Evolutionary conservation across 2,888 invertebrate species (phyloP).

Genomic region (Drepanosiphum platanoidis): DNA sequence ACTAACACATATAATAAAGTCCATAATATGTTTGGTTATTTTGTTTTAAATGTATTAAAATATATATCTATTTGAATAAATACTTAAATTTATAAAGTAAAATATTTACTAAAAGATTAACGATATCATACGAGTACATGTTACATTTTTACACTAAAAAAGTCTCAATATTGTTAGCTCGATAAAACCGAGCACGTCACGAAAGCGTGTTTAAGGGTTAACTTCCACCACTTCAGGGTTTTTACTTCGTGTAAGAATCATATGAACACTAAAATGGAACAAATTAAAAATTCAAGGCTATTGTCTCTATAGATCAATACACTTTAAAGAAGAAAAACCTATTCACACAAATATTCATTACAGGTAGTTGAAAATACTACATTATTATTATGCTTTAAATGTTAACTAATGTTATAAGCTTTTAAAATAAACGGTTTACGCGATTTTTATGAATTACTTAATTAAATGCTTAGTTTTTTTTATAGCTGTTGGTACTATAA

Average conservation of each 20-base stretch:
- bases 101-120: background rate
- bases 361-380: too few relatives aligned
- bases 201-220: background rate
- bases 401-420: background rate
- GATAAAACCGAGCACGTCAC: slow-evolving; percentile 7
- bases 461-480: background rate
- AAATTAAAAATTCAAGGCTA: background rate
- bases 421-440: background rate
- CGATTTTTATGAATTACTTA: too few relatives aligned
- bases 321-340: background rate
- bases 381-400: background rate
- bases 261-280: background rate
- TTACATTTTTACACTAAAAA: background rate
- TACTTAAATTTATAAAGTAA: background rate
- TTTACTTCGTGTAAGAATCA: background rate
- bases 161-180: background rate
- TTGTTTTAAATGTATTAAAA: background rate
- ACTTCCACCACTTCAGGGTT: background rate
- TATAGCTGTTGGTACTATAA: background rate
- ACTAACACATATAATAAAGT: background rate
- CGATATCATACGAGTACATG: background rate
- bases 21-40: background rate
- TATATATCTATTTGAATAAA: background rate
- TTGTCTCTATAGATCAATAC: background rate
- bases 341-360: too few relatives aligned